Evolutionary conservation across 2,888 invertebrate species (phyloP).

Genomic region (Platynereis dumerilii): DNA sequence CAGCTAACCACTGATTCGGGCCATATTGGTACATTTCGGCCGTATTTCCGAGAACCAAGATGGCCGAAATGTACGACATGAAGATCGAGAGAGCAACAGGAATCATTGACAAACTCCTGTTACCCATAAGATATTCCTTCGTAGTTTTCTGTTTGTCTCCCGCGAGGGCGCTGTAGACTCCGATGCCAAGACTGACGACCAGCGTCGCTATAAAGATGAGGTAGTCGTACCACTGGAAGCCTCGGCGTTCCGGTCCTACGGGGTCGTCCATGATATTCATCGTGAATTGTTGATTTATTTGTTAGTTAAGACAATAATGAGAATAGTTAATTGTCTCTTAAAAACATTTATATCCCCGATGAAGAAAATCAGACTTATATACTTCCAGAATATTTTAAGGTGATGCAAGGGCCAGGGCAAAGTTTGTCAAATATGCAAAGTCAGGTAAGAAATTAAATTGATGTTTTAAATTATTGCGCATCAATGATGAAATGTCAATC

Average conservation of each 20-base stretch:
- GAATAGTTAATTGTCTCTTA: no score
- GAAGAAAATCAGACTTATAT: no score
- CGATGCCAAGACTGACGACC: slow-evolving; percentile 26
- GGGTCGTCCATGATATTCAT: no score
- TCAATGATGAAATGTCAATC: no score
- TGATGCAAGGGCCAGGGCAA: no score
- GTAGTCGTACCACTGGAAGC: slow-evolving; percentile 29
- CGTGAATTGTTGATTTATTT: no score
- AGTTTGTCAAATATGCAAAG: no score
- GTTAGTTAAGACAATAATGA: no score
- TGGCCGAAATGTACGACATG: slow-evolving; percentile 33
- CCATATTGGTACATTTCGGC: slow-evolving; percentile 31
- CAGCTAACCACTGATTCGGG: slow-evolving; percentile 19
- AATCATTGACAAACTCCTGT: slow-evolving; percentile 20
- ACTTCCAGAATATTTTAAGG: no score
- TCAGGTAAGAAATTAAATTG: no score
- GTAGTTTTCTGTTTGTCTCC: slow-evolving; percentile 26
- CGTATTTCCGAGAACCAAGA: slow-evolving; percentile 30
- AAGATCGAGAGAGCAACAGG: slow-evolving; percentile 32
- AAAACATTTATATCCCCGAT: no score
- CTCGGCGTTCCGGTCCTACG: neutral
- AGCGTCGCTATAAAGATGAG: slow-evolving; percentile 23
- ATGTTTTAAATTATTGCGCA: no score
- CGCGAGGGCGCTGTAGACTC: slow-evolving; percentile 24
- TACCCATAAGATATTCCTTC: slow-evolving; percentile 30